These are phyloP conservation scores for Drosophila affinis DNA, from an alignment of 2,888 invertebrate genomes.

Conservation along the genomic window DNA sequence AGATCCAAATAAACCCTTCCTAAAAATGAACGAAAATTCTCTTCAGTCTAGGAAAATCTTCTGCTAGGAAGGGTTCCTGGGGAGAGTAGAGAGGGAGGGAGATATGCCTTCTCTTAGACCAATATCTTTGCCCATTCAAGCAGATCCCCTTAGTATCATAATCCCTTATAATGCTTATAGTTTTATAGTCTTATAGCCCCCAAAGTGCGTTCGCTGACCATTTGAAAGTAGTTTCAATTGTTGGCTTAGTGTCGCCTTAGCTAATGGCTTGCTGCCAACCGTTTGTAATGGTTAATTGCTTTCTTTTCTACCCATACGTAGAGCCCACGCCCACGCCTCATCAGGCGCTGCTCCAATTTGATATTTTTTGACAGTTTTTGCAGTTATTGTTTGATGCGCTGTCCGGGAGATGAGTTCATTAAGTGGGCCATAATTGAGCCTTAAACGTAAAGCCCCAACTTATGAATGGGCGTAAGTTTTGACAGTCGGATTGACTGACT, in stretches of 20 bases:
- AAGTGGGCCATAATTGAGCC: conserved; percentile 78
- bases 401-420: conserved; percentile 82
- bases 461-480: conserved; percentile 76
- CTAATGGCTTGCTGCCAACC: conserved; percentile 62
- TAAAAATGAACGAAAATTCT: neutral
- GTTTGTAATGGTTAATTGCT: conserved; percentile 74
- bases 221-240: conserved; percentile 53
- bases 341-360: conserved; percentile 71
- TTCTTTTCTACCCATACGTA: conserved; percentile 56
- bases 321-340: conserved; percentile 57
- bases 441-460: conserved; percentile 64
- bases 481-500: conserved; percentile 54
- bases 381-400: conserved; percentile 79
- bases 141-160: neutral
- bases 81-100: too few species aligned
- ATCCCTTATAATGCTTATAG: too few species aligned
- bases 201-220: conserved; percentile 8
- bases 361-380: conserved; percentile 78
- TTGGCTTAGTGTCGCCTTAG: conserved; percentile 74
- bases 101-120: neutral
- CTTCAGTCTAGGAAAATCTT: neutral
- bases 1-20: too few species aligned
- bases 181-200: neutral
- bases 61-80: too few species aligned
- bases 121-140: neutral